These are phyloP conservation scores for Pandemis corylana DNA, from an alignment of 2,888 invertebrate genomes.

Conservation along the genomic window DNA sequence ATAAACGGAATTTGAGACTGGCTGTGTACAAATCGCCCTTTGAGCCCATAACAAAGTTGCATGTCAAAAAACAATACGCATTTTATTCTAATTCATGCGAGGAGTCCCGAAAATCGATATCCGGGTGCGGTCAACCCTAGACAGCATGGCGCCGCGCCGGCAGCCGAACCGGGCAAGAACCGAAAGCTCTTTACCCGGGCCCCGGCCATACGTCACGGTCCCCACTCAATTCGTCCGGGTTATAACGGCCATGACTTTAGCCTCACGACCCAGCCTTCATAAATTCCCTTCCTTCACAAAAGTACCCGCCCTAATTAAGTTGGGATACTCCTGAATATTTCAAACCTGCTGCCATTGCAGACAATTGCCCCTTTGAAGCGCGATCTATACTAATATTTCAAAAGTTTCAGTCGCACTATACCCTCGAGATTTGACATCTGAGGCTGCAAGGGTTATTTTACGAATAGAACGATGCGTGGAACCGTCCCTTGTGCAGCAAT, in stretches of 20 bases:
- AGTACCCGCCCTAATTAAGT: conserved; percentile 71
- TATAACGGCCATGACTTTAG: conserved; percentile 66
- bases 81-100: conserved; percentile 49
- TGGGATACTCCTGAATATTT: conserved; percentile 71
- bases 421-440: conserved; percentile 32
- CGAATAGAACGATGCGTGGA: conserved; percentile 13
- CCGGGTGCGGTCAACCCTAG: conserved; percentile 66
- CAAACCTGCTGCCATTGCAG: conserved; percentile 54
- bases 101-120: conserved; percentile 61
- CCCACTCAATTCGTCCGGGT: conserved; percentile 59
- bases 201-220: conserved; percentile 70
- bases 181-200: conserved; percentile 64
- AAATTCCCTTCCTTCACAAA: conserved; percentile 66
- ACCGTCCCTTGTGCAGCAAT: not conserved
- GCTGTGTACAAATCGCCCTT: not conserved
- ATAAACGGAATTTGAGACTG: conserved; percentile 5
- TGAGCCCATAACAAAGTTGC: conserved; percentile 47
- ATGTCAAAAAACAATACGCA: conserved; percentile 46
- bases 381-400: conserved; percentile 59
- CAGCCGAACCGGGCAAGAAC: conserved; percentile 72
- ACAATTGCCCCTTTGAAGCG: conserved; percentile 56
- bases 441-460: conserved; percentile 17
- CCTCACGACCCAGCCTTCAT: conserved; percentile 60
- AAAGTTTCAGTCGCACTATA: conserved; percentile 46
- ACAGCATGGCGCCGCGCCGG: conserved; percentile 71